Conservation (phyloP, 2,113 vertebrate species). For the Cyanoramphus novaezelandiae region DNA sequence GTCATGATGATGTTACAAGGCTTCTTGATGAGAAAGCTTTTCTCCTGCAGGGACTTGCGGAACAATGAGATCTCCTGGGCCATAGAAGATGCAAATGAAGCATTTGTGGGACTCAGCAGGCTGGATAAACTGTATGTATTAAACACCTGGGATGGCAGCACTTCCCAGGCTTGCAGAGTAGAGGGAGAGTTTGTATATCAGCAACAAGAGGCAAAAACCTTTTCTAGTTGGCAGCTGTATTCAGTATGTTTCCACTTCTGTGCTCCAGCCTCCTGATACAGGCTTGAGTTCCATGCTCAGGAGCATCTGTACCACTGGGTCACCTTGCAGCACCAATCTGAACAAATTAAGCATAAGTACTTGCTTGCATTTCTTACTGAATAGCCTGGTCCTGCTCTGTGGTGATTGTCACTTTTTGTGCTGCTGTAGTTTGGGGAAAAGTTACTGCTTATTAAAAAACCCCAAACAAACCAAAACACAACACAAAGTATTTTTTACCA, state of each 20-base stretch:
- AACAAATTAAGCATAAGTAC: background rate
- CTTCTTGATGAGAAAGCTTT: background rate
- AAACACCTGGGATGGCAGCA: background rate
- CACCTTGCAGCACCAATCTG: background rate
- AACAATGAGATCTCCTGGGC: constrained; percentile 88
- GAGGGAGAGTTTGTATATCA: background rate
- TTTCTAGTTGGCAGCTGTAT: background rate
- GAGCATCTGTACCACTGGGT: background rate
- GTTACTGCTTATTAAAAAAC: background rate
- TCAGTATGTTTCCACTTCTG: background rate
- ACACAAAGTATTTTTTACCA: background rate
- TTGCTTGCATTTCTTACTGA: background rate
- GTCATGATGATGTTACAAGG: background rate
- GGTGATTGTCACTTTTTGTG: background rate
- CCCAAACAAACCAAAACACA: background rate
- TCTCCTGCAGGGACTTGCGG: constrained; percentile 79
- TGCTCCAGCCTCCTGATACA: fast-evolving
- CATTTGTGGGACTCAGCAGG: constrained; percentile 79
- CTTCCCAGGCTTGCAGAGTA: background rate
- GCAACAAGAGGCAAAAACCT: background rate
- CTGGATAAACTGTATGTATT: constrained; percentile 81
- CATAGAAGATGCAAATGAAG: constrained; percentile 84
- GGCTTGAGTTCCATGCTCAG: background rate
- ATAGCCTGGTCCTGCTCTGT: background rate
- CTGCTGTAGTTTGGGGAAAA: background rate